These are phyloP conservation scores for Alcis repandata DNA, from an alignment of 2,888 invertebrate genomes.

Conservation along the genomic window DNA sequence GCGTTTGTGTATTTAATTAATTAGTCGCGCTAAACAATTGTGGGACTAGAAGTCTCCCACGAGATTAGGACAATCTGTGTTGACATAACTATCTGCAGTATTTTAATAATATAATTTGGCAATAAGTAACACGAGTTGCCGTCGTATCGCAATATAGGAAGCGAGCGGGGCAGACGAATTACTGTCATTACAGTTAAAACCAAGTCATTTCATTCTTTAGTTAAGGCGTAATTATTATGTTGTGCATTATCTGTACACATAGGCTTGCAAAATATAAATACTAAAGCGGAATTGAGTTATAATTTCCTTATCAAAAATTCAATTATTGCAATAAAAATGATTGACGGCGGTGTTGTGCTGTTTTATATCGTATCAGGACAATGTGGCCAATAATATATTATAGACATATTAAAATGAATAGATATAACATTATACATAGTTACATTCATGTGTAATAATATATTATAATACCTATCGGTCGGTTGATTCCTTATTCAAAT, in stretches of 20 bases:
- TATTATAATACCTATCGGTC: background rate
- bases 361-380: background rate
- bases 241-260: background rate
- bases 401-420: background rate
- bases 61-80: slow-evolving; percentile 61
- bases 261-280: background rate
- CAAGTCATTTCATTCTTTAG: no score
- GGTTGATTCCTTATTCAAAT: background rate
- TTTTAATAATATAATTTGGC: slow-evolving; percentile 62
- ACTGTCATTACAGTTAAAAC: background rate
- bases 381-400: background rate
- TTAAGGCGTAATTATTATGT: background rate
- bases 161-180: background rate
- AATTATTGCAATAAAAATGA: slow-evolving; percentile 46
- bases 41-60: slow-evolving; percentile 60
- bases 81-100: slow-evolving; percentile 59
- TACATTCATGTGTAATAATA: background rate
- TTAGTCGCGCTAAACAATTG: slow-evolving; percentile 61
- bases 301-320: slow-evolving; percentile 49
- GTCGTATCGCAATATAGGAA: slow-evolving; percentile 45
- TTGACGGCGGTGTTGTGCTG: slow-evolving; percentile 24
- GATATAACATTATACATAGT: background rate
- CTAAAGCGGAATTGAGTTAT: background rate
- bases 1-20: slow-evolving; percentile 46
- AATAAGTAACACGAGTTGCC: slow-evolving; percentile 49